phyloP scores from a whole-genome alignment of 2,113 vertebrate species.

The Coturnix japonica region DNA sequence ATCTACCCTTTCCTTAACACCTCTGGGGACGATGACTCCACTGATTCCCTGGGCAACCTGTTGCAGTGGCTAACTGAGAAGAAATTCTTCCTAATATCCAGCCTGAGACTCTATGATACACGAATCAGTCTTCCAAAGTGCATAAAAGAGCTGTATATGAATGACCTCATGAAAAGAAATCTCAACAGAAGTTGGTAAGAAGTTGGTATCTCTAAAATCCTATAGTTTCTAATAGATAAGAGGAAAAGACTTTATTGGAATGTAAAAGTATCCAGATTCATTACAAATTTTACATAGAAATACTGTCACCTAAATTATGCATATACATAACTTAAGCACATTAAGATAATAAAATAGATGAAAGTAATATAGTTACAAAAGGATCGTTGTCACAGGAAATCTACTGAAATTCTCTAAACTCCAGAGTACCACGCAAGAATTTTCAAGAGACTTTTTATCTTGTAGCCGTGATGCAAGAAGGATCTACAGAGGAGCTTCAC shows the following conservation, averaged over 20 bases:
- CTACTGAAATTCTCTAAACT: background rate
- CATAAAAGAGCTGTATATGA: background rate
- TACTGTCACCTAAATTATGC: background rate
- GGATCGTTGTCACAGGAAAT: slow-evolving; percentile 10
- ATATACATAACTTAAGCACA: background rate
- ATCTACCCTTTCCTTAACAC: too few species aligned
- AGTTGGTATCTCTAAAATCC: background rate
- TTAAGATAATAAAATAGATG: background rate
- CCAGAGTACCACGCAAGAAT: background rate
- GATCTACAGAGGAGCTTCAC: slow-evolving; percentile 43
- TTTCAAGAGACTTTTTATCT: background rate
- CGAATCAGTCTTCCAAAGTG: background rate
- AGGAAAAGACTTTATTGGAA: background rate
- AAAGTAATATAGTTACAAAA: background rate
- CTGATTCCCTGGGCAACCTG: too few species aligned
- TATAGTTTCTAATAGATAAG: background rate
- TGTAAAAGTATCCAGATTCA: background rate
- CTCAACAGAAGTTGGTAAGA: background rate
- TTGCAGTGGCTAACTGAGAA: too few species aligned
- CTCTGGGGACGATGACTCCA: too few species aligned
- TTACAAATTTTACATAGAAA: background rate
- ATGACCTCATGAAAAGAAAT: background rate
- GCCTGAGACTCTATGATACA: background rate
- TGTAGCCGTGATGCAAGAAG: slow-evolving; percentile 54
- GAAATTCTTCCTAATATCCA: too few species aligned